These are phyloP conservation scores for Varanus komodoensis DNA, from an alignment of 2,113 vertebrate species.

Conservation along the genomic window DNA sequence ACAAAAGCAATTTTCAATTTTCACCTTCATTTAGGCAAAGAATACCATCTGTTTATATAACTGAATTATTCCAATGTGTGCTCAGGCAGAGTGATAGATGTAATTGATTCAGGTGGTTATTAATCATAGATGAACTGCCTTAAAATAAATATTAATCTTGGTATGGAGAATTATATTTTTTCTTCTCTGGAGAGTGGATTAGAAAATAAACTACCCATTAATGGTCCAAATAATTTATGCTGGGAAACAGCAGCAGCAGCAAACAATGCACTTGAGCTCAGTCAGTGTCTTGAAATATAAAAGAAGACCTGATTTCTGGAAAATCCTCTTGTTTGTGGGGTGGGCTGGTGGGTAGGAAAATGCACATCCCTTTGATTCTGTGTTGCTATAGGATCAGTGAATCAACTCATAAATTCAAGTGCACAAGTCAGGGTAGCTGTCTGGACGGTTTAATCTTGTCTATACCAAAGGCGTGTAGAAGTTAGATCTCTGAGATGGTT, in stretches of 20 bases:
- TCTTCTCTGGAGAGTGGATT: slow-evolving; percentile 42
- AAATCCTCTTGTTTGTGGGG: neutral
- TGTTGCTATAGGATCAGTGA: no score
- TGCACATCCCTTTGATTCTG: no score
- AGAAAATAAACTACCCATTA: slow-evolving; percentile 62
- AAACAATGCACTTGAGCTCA: neutral
- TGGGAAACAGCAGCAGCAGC: slow-evolving; percentile 4
- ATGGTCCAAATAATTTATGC: slow-evolving; percentile 65
- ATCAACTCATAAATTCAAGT: no score
- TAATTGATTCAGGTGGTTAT: slow-evolving; percentile 44
- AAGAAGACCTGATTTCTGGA: neutral
- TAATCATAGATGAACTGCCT: slow-evolving; percentile 56
- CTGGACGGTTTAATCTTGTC: no score
- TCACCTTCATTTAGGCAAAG: slow-evolving; percentile 7
- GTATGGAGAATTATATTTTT: slow-evolving; percentile 57
- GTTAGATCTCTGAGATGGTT: no score
- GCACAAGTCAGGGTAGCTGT: no score
- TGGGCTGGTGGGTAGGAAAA: no score
- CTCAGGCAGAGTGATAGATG: slow-evolving; percentile 46
- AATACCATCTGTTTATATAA: slow-evolving; percentile 42
- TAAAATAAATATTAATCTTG: slow-evolving; percentile 71
- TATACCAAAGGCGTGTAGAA: no score
- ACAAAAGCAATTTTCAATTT: slow-evolving; percentile 23
- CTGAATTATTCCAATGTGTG: neutral
- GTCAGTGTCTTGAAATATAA: neutral